Conservation (phyloP, 2,797 vertebrate genomes). For the Falco rusticolus region DNA sequence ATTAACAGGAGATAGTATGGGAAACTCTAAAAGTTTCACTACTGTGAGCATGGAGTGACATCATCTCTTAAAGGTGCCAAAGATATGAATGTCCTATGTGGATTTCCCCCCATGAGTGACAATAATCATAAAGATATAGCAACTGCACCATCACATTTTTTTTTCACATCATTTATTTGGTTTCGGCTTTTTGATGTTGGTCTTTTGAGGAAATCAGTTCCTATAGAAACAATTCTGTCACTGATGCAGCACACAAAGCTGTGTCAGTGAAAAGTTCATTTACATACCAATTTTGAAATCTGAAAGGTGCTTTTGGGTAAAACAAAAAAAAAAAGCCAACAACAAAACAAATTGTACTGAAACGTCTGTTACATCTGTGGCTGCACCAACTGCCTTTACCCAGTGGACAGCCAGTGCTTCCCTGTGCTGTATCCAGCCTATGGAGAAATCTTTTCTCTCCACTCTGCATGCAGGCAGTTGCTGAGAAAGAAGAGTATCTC, state of each 20-base stretch:
- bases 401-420: neutral
- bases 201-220: slow-evolving; percentile 2
- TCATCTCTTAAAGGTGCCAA: neutral
- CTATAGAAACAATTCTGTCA: slow-evolving; percentile 3
- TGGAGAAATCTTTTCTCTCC: neutral
- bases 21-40: slow-evolving; percentile 25
- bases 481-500: neutral
- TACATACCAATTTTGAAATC: neutral
- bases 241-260: neutral
- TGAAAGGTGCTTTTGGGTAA: neutral
- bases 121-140: slow-evolving; percentile 1
- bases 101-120: neutral
- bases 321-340: too few relatives aligned
- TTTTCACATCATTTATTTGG: slow-evolving; percentile 12
- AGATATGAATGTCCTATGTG: neutral
- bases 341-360: accelerated
- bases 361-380: neutral
- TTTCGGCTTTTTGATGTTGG: neutral
- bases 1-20: neutral
- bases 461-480: neutral
- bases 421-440: neutral
- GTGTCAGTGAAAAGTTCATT: neutral
- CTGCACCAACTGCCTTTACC: neutral
- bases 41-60: slow-evolving; percentile 6
- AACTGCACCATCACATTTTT: slow-evolving; percentile 11